Percentiles rank a stretch among this genome's conserved stretches.
phyloP scores from a whole-genome alignment of 64 coral and sea anemone genomes.

The Porites australiensis region DNA sequence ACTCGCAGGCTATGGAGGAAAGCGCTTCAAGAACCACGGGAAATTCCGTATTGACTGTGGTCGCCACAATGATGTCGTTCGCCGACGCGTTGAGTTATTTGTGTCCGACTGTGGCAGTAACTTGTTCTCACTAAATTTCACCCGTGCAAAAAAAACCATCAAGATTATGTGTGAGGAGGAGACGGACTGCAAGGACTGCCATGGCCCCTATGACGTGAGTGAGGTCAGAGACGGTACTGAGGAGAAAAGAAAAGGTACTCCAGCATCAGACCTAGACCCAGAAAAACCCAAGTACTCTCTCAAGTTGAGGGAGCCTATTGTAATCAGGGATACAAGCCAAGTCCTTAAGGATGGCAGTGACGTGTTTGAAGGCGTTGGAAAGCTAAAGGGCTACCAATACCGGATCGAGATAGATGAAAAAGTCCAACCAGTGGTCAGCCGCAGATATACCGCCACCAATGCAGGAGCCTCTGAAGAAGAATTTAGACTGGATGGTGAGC shows the following conservation, averaged over 20 bases:
- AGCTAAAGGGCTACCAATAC: slow-evolving; percentile 44
- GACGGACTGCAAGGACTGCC: slow-evolving; percentile 82
- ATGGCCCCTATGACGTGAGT: slow-evolving; percentile 81
- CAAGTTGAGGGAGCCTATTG: slow-evolving; percentile 72
- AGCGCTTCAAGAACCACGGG: slow-evolving; percentile 56
- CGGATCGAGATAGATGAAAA: no score
- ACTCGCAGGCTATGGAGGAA: no score
- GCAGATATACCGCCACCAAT: no score
- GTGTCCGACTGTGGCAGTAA: slow-evolving; percentile 87
- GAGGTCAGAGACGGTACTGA: slow-evolving; percentile 76
- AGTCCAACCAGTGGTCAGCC: neutral
- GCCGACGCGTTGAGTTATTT: slow-evolving; percentile 88
- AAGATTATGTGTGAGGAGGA: slow-evolving; percentile 73
- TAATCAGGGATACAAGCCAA: slow-evolving; percentile 80
- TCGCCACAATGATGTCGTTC: slow-evolving; percentile 87
- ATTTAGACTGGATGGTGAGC: slow-evolving; percentile 63
- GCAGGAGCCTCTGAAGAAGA: no score
- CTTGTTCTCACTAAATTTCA: slow-evolving; percentile 90
- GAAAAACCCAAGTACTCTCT: slow-evolving; percentile 74
- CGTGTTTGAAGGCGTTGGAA: slow-evolving; percentile 82
- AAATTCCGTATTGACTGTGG: slow-evolving; percentile 69
- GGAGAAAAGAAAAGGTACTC: slow-evolving; percentile 63
- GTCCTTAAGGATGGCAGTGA: slow-evolving; percentile 78
- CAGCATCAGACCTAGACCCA: neutral
- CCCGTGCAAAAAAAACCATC: neutral